Evolutionary conservation across 2,113 vertebrate genomes (phyloP), one percentile per base, ranked within the genome.

Genomic region (Polyodon spathula): DNA sequence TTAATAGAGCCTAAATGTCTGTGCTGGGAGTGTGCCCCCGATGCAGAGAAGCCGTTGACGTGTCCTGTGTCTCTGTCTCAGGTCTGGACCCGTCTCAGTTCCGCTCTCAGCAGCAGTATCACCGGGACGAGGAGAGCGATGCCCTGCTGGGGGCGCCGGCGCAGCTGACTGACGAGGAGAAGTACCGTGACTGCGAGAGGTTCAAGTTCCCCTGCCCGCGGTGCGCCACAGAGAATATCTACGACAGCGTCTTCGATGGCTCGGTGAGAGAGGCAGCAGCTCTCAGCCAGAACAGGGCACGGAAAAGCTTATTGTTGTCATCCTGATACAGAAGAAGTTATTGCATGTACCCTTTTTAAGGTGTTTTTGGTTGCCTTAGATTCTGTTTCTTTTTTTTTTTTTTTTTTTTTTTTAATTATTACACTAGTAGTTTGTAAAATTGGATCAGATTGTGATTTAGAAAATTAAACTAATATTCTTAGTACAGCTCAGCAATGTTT

Each of bases 71-170:
- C 10, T 42, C 7, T 44, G 2, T 56, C 6, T 43, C 68, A 99
- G 96, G 96, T 61, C 84, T 99, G 67, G 94, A 99, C 78, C 90
- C 96, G 0, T 79, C 89, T 68, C 95, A 97, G 40, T 99, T 99
- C 85, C 84, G 87, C 71, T 84, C 86, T 72, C 89, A 90, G 66
- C 90, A 90, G 71, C 86, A 89, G 84, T 86, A 88, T 74, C 90
- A 92, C 79, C 89, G 93, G 73, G 93, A 96, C 79, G 94, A 98
- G 62, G 95, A 95, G 80, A 84, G 79, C 1, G 93, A 93, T 40
- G 83, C 74, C 64, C 82, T 82, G 54, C 81, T 97, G 76, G 94
- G 94, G 67, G 92, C 83, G 65, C 86, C 85, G 37, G 87, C 86
- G 64, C 95, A 97, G 77, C 89, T 97, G 67, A 93, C 89, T 0